Evolutionary conservation across 2,113 vertebrate species (phyloP).

Genomic region (Syngnathus typhle): DNA sequence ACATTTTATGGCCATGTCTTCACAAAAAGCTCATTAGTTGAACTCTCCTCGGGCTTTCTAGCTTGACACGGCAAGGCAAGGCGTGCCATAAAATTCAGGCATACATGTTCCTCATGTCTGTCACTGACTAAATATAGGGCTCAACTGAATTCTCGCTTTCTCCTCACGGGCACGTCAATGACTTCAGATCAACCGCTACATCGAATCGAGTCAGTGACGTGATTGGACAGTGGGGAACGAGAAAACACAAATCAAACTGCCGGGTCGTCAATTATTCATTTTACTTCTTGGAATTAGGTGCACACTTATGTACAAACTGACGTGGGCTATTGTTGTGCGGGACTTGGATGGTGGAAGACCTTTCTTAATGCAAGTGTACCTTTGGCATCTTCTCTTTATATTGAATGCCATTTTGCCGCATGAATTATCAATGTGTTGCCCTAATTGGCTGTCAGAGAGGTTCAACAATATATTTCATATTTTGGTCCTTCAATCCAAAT

Average conservation of each 20-base stretch:
- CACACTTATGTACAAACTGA: neutral
- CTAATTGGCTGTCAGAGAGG: neutral
- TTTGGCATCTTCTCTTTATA: too few relatives aligned
- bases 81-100: conserved; percentile 1
- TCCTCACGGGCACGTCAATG: conserved; percentile 30
- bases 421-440: neutral
- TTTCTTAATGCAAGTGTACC: too few relatives aligned
- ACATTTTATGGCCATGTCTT: conserved; percentile 22
- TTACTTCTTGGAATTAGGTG: neutral
- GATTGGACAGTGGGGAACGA: conserved; percentile 28
- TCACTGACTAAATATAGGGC: neutral
- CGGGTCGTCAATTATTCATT: conserved; percentile 8
- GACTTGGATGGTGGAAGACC: neutral
- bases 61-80: conserved; percentile 10
- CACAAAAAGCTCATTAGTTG: conserved; percentile 44
- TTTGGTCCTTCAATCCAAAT: neutral
- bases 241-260: conserved; percentile 42
- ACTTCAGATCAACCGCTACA: conserved; percentile 21
- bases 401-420: neutral
- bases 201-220: conserved; percentile 38
- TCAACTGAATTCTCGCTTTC: neutral
- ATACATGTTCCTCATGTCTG: neutral
- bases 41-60: neutral
- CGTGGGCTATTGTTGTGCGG: too few relatives aligned
- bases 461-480: neutral